Conservation (phyloP, 1,140 invertebrate genomes). For the Metaphire vulgaris region DNA sequence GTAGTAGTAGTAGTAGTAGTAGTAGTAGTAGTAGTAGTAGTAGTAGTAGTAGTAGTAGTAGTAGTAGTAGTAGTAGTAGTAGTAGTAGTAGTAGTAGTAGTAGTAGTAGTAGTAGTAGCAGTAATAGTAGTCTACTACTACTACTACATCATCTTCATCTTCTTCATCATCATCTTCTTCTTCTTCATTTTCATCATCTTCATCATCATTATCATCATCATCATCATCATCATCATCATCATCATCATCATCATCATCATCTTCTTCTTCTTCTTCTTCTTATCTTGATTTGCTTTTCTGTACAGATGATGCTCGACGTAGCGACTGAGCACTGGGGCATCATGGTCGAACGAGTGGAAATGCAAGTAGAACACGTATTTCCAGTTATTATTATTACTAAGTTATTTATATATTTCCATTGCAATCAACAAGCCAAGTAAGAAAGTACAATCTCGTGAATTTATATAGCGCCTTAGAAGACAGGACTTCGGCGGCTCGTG, state of each 20-base stretch:
- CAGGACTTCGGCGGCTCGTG: too few species aligned
- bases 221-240: not conserved
- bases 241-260: slow-evolving; percentile 23
- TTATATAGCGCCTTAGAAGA: too few species aligned
- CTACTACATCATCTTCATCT: too few species aligned
- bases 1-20: slow-evolving; percentile 22
- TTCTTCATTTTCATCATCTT: too few species aligned
- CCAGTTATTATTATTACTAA: not conserved
- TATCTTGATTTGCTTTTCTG: not conserved
- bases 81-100: slow-evolving; percentile 15
- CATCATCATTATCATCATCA: slow-evolving; percentile 8
- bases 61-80: slow-evolving; percentile 21
- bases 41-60: slow-evolving; percentile 22
- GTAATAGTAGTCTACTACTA: not conserved
- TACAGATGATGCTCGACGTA: slow-evolving; percentile 61
- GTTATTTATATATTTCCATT: not conserved
- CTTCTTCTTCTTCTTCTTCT: not conserved
- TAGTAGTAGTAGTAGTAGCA: not conserved
- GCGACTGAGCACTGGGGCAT: slow-evolving; percentile 93
- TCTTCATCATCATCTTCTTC: too few species aligned
- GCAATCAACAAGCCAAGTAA: too few species aligned
- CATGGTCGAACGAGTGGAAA: slow-evolving; percentile 92
- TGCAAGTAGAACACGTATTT: slow-evolving; percentile 56
- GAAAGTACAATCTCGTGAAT: too few species aligned
- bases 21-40: slow-evolving; percentile 22